phyloP scores from a whole-genome alignment of 2,888 invertebrate species.

The Actias luna region DNA sequence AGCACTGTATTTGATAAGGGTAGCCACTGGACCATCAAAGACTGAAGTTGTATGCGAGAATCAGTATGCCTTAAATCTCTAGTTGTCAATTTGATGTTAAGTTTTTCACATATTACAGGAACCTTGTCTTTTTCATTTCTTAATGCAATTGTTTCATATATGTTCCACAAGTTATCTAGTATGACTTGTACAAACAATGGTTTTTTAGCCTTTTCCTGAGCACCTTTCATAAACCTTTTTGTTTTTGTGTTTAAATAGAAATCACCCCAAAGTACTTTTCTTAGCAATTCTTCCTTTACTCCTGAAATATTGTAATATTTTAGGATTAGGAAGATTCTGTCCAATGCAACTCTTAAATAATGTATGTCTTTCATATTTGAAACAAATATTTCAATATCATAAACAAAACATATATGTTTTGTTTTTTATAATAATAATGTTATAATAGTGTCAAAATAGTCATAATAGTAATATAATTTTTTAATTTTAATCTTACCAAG shows the following conservation, averaged over 20 bases:
- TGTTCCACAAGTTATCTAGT: constrained; percentile 93
- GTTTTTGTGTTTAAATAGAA: constrained; percentile 93
- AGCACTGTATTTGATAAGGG: constrained; percentile 92
- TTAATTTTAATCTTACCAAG: constrained; percentile 68
- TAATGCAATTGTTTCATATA: constrained; percentile 91
- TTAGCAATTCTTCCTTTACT: constrained; percentile 86
- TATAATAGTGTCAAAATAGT: no score
- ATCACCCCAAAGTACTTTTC: constrained; percentile 96
- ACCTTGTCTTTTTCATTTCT: constrained; percentile 89
- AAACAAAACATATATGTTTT: no score
- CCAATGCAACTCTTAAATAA: background rate
- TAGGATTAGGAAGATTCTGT: no score
- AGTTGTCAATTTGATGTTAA: constrained; percentile 88
- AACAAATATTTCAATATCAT: no score
- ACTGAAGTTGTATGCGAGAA: constrained; percentile 88
- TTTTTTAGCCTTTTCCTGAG: constrained; percentile 95
- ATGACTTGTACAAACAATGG: constrained; percentile 96
- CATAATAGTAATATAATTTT: no score
- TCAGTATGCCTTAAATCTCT: constrained; percentile 91
- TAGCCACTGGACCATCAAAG: constrained; percentile 94
- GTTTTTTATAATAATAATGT: no score
- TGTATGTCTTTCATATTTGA: background rate
- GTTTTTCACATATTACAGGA: constrained; percentile 85
- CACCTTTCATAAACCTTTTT: constrained; percentile 92
- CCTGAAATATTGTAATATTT: constrained; percentile 59